phyloP scores from a whole-genome alignment of 2,113 vertebrate species.

The Phalacrocorax aristotelis region DNA sequence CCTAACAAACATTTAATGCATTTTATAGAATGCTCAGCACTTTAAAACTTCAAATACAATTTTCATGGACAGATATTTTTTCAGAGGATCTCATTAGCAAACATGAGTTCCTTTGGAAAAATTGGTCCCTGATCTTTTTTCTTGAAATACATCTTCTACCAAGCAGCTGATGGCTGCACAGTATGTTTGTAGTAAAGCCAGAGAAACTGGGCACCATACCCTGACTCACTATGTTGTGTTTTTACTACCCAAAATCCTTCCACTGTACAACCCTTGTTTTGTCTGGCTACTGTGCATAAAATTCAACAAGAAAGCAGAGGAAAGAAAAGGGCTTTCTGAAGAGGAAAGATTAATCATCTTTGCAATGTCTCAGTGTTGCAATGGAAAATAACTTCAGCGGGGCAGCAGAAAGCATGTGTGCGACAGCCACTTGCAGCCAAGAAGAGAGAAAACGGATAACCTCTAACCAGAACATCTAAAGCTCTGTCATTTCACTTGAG shows the following conservation, averaged over 20 bases:
- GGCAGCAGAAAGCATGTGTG: not conserved
- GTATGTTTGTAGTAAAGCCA: not conserved
- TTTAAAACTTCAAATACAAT: not conserved
- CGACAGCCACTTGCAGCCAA: not conserved
- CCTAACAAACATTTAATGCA: not conserved
- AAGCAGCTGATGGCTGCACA: not conserved
- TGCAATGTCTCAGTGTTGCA: not conserved
- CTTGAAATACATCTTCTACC: not conserved
- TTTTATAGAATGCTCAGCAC: not conserved
- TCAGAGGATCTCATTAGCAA: not conserved
- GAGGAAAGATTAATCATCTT: not conserved
- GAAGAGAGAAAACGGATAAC: not conserved
- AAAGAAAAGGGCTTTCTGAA: not conserved
- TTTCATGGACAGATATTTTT: not conserved
- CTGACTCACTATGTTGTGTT: not conserved
- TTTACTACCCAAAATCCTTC: not conserved
- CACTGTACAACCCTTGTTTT: not conserved
- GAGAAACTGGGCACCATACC: not conserved
- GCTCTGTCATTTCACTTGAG: not conserved
- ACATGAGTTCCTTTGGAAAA: not conserved
- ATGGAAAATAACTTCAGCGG: not conserved
- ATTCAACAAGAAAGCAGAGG: not conserved
- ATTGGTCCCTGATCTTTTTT: not conserved
- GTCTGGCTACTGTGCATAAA: not conserved
- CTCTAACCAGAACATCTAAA: not conserved